Conservation (phyloP, 2,888 invertebrate genomes). For the Sarcophaga carnaria region DNA sequence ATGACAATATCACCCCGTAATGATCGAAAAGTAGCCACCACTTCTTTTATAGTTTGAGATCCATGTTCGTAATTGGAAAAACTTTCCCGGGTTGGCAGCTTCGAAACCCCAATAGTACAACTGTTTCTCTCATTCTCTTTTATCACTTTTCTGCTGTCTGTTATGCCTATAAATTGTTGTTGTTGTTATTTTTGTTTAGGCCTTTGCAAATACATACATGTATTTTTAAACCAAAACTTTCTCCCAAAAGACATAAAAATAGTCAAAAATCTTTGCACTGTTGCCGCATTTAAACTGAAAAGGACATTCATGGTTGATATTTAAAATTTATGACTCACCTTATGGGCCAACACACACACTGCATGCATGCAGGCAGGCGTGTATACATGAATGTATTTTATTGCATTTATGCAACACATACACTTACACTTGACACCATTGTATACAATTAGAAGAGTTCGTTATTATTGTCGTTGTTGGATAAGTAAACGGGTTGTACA, state of each 20-base stretch:
- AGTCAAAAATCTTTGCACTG: conserved; percentile 2
- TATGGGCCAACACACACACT: conserved; percentile 33
- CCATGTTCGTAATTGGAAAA: too few relatives aligned
- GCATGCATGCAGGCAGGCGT: too few relatives aligned
- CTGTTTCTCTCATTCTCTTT: too few relatives aligned
- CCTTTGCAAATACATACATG: not conserved
- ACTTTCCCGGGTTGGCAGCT: too few relatives aligned
- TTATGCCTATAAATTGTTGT: not conserved
- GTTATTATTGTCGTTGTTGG: conserved; percentile 22
- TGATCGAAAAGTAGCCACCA: too few relatives aligned
- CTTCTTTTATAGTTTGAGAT: too few relatives aligned
- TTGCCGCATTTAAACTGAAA: not conserved
- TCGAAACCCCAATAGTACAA: too few relatives aligned
- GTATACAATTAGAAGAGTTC: conserved; percentile 50
- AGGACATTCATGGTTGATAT: conserved; percentile 41
- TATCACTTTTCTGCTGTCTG: not conserved
- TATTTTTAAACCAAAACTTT: not conserved
- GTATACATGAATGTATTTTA: conserved; percentile 40
- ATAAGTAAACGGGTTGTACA: not conserved
- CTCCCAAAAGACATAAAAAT: conserved; percentile 10
- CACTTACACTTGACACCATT: conserved; percentile 67
- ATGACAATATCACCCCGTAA: too few relatives aligned
- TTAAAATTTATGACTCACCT: conserved; percentile 59
- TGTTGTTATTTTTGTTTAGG: not conserved
- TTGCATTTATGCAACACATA: conserved; percentile 53